Base-by-base conservation (phyloP, 1,140 invertebrate species). In the Diabrotica undecimpunctata region DNA sequence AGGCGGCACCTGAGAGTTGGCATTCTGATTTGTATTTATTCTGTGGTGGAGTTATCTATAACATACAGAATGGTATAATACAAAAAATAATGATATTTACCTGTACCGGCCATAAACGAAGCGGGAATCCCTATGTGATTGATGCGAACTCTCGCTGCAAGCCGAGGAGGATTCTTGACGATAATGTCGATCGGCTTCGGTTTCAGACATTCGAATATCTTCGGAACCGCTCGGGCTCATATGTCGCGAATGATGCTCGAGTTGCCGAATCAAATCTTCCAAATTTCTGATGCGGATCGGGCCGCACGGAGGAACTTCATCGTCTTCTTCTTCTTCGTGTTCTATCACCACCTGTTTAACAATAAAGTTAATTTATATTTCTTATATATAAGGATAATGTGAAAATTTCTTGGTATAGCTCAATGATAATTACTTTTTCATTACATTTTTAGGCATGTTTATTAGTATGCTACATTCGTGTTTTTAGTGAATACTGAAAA, bases 171-270 rank as follows among this genome's bases (percentile, higher is more conserved):
- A 88, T 80, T 94, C 91, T 79, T 92, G 86, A 80, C 91, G 86
- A 68, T 77, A 77, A 53, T 77, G 74, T 8, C 75, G 85, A 79
- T 96, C 93, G 13, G 90, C 90, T 79, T 96, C 94, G 25, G 91
- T 91, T 79, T 96, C 93, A 39, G 92, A 94, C 85, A 94, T 92
- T 70, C 94, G 83, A 72, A 95, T 94, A 71, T 96, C 94, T 76
- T 95, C 93, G 8, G 92, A 95, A 54, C 91, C 92, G 68, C 90
- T 91, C 10, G 93, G 92, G 77, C 92, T 95, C 88, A 92, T 92
- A 78, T 94, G 92, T 6, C 92, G 83, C 53, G 88, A 87, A 78
- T 95, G 93, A 76, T 95, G 91, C 77, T 96, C 93, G 61, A 97
- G 80, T 79, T 95, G 92, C 54, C 93, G 82, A 66, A 96, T 94